Base-by-base conservation (phyloP, 2,888 invertebrate genomes). In the Acanthosoma haemorrhoidale region DNA sequence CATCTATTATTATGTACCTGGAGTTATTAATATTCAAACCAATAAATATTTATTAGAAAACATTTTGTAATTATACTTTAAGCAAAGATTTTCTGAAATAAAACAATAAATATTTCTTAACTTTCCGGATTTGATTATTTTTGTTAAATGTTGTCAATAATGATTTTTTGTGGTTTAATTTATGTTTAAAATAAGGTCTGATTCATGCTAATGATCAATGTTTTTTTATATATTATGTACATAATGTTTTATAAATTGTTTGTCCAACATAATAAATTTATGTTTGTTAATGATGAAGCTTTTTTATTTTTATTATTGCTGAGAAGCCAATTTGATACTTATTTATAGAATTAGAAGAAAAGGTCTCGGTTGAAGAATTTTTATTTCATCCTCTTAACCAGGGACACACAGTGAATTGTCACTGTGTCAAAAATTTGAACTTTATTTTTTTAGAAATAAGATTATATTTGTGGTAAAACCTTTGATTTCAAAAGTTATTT, bases 231-330 rank as follows among this genome's bases (percentile, higher is more conserved):
- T 4, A 51, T 51, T 25, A 51, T 51, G 51, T 51, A 51, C 25
- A 51, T 51, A 51, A 25, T 51, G 51, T 51, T 51, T 51, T 51
- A 51, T 25, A 51, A 13, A 51, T 51, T 51, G 25, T 51, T 51
- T 51, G 51, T 51, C 29, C 51, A 51, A 51, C 51, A 51, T 51
- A 51, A 51, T 51, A 51, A 51, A 51, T 51, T 51, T 51, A 51
- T 51, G 51, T 51, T 51, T 51, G 51, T 51, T 51, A 25, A n/a
- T 25, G 25, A 25, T 51, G 2, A 25, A 9, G 13, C 1, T 25
- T 3, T 25, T 29, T 25, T 25, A 25, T 25, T 25, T 51, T 51
- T 29, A 5, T 13, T 21, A 21, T 21, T n/a, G n/a, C n/a, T n/a
- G n/a, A n/a, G n/a, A n/a, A n/a, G n/a, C n/a, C n/a, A n/a, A n/a